Evolutionary conservation across 2,888 invertebrate genomes (phyloP), one percentile per base, ranked within the genome.

Genomic region (Taphrorychus bicolor): DNA sequence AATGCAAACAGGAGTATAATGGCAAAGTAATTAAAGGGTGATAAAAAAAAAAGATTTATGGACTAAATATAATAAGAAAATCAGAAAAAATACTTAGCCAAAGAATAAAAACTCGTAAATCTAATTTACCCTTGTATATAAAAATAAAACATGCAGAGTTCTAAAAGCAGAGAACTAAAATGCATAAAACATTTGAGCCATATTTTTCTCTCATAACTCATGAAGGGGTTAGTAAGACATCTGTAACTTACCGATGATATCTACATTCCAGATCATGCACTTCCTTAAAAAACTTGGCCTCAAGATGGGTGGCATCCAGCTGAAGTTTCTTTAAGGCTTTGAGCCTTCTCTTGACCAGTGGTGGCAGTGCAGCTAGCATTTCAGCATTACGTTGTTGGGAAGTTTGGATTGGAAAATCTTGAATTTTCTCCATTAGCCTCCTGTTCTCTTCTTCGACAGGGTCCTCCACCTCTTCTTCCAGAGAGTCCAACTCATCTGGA

Each of bases 251-350:
- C 24, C 57, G 17, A 78, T 93, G 91, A 81, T 95, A 97, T 82
- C 93, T 92, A 84, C 92, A 92, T 84, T 99, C 98, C 58, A 99
- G 86, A 18, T 89, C 89, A 80, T 98, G 97, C 42, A 99, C 93
- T 78, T 97, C 95, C 77, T 91, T 89, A 83, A 97, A 98, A 84
- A 98, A 97, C 79, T 95, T 90, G 0, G 94, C 91, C 82, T 98
- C 97, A 62, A 97, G 87, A 77, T 94, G 89, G 4, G 93, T 92
- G 53, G 91, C 89, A 76, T 93, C 89, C 76, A 93, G 85, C 82
- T 97, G 97, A 1, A 97, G 82, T 72, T 93, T 91, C 80, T 97
- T 94, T 62, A 97, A 84, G 0, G 94, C 92, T 78, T 93, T 91
- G 73, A 96, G 86, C 80, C 95, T 85, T 76, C 92, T 85, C 81